These are phyloP conservation scores for Drymonia ruficornis DNA, from an alignment of 2,888 invertebrate genomes.

Conservation along the genomic window DNA sequence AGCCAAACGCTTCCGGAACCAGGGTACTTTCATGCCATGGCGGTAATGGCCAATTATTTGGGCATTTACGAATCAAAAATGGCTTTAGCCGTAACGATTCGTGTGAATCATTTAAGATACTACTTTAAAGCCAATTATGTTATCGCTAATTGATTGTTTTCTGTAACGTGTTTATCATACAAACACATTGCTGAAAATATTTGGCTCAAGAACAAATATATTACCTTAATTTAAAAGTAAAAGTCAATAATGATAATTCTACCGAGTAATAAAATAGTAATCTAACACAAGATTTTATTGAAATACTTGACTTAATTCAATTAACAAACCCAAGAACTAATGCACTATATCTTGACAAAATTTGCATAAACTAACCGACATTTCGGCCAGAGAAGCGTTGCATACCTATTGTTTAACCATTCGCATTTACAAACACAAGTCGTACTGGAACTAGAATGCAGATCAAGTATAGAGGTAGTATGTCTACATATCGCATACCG, in stretches of 20 bases:
- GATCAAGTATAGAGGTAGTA: neutral
- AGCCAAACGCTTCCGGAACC: too few relatives aligned
- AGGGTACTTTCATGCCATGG: neutral
- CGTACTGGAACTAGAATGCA: neutral
- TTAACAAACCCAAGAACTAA: too few relatives aligned
- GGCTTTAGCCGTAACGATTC: too few relatives aligned
- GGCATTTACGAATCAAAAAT: too few relatives aligned
- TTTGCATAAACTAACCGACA: neutral
- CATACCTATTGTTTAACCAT: neutral
- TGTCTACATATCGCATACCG: constrained; percentile 35
- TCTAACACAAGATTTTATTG: neutral
- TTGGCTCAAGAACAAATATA: neutral
- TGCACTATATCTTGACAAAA: neutral
- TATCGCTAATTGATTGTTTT: neutral
- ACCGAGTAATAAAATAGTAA: neutral
- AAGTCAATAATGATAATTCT: neutral
- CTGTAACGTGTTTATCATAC: neutral
- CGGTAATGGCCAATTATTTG: neutral
- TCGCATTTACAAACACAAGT: neutral
- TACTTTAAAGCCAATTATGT: neutral
- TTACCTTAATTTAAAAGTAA: neutral
- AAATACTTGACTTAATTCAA: too few relatives aligned
- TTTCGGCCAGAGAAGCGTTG: neutral
- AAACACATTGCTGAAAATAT: neutral
- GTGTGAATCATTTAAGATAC: neutral